Conservation (phyloP, 2,113 vertebrate species). For the Xenopus tropicalis region DNA sequence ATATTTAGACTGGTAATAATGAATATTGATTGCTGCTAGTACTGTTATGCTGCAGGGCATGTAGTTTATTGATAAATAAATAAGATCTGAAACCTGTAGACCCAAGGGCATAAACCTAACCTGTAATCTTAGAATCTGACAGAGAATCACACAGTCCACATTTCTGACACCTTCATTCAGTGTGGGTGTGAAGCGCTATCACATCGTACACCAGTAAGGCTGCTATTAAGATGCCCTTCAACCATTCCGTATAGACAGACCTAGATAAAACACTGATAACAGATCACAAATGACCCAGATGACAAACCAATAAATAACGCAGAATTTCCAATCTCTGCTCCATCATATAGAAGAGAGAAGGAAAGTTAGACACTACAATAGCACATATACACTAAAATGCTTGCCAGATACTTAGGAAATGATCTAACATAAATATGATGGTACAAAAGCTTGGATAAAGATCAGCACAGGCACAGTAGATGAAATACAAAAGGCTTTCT, state of each 20-base stretch:
- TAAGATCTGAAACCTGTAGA: constrained; percentile 22
- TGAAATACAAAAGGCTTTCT: no score
- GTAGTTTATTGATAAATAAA: constrained; percentile 21
- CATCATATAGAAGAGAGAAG: neutral
- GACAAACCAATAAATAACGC: neutral
- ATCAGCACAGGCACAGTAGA: no score
- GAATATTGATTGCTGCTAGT: constrained; percentile 23
- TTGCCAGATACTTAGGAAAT: no score
- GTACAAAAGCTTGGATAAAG: no score
- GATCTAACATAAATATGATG: no score
- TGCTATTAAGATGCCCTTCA: constrained; percentile 5
- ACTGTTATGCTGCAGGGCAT: constrained; percentile 23
- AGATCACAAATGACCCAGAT: no score
- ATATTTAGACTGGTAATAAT: constrained; percentile 29
- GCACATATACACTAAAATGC: no score
- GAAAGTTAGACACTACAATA: neutral
- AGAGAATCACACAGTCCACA: constrained; percentile 2
- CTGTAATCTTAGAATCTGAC: neutral
- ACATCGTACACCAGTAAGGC: neutral
- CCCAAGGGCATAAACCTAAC: neutral
- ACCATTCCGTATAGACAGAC: neutral
- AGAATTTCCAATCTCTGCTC: neutral
- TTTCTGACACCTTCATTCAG: constrained; percentile 1
- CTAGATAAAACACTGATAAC: neutral
- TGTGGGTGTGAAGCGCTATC: neutral